A percentile compares a stretch with the other conserved stretches of the same genome.
Evolutionary conservation across 2,797 vertebrate genomes (phyloP).

Genomic region (Rhynchonycteris naso): DNA sequence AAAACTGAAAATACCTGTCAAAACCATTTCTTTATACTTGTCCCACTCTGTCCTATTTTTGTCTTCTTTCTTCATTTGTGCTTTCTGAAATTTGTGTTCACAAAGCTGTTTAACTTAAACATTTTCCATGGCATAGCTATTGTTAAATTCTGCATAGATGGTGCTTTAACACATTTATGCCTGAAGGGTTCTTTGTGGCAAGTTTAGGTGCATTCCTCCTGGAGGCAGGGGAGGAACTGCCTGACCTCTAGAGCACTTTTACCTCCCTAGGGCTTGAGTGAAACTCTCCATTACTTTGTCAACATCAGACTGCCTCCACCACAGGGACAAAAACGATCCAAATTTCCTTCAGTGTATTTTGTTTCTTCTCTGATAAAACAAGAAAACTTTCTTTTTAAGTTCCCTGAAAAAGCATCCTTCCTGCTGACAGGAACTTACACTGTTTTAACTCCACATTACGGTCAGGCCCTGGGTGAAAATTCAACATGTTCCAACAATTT

Average conservation of each 20-base stretch:
- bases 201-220: constrained; percentile 29
- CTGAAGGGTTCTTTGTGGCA: not conserved
- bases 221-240: not conserved
- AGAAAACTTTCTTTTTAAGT: constrained; percentile 37
- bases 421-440: not conserved
- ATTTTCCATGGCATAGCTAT: not conserved
- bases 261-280: constrained; percentile 2
- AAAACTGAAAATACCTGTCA: not conserved
- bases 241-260: not conserved
- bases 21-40: not conserved
- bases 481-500: constrained; percentile 11
- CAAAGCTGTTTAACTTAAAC: constrained; percentile 19
- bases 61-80: not conserved
- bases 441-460: not conserved
- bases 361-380: constrained; percentile 56
- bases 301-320: not conserved
- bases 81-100: constrained; percentile 27
- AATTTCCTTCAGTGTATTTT: constrained; percentile 42
- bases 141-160: not conserved
- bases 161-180: constrained; percentile 30
- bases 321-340: not conserved
- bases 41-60: not conserved
- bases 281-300: constrained; percentile 63
- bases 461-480: constrained; percentile 29
- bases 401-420: constrained; percentile 11